Evolutionary conservation across 2,113 vertebrate genomes (phyloP).

Genomic region (Charina bottae): DNA sequence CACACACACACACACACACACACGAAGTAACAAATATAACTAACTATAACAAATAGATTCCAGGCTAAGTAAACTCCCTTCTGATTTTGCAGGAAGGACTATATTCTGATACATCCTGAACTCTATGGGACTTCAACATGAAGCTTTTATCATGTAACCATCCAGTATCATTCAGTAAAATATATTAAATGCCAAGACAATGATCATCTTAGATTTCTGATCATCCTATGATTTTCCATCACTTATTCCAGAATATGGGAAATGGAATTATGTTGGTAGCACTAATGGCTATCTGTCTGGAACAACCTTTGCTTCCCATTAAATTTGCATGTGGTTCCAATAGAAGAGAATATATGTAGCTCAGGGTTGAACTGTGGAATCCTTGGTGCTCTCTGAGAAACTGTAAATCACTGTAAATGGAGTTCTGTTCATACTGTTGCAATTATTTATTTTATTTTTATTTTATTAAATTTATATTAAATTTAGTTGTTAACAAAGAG

Average conservation of each 20-base stretch:
- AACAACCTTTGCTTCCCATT: neutral
- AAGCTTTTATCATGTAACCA: neutral
- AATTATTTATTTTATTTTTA: no score
- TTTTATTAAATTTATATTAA: no score
- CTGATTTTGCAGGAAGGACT: no score
- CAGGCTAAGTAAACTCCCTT: neutral
- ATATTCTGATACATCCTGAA: neutral
- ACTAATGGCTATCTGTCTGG: neutral
- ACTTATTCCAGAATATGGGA: neutral
- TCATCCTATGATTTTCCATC: neutral
- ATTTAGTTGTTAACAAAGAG: slow-evolving; percentile 23
- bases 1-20: no score
- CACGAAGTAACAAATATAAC: neutral
- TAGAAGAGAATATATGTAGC: no score
- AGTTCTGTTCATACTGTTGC: neutral
- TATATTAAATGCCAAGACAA: neutral
- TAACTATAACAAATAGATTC: neutral
- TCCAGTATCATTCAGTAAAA: neutral
- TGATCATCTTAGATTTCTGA: neutral
- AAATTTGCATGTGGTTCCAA: neutral
- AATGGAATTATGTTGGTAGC: neutral
- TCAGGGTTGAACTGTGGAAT: no score
- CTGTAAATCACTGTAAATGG: neutral
- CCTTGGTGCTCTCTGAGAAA: no score
- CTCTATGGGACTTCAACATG: neutral